Conservation (phyloP, 2,888 invertebrate genomes). For the Eilema depressum region DNA sequence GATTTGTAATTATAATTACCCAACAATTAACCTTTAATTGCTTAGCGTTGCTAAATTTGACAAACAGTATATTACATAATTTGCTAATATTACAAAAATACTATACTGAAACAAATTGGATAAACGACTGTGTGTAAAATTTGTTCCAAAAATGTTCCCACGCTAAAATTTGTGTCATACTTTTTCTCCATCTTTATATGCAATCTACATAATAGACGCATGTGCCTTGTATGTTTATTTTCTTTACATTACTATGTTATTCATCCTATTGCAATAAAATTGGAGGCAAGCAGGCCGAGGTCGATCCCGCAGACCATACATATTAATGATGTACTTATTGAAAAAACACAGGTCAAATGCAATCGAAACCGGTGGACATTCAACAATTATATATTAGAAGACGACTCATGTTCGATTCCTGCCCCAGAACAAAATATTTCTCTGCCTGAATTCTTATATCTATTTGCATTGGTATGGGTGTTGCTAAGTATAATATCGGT, state of each 20-base stretch:
- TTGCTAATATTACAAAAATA: constrained; percentile 18
- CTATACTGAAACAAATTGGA: constrained; percentile 23
- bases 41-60: constrained; percentile 16
- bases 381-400: too few relatives aligned
- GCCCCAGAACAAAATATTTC: background rate
- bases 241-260: background rate
- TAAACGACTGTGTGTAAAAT: constrained; percentile 21
- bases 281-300: background rate
- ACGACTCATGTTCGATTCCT: too few relatives aligned
- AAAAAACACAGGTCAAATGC: too few relatives aligned
- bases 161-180: constrained; percentile 5
- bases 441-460: background rate
- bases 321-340: too few relatives aligned
- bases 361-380: too few relatives aligned
- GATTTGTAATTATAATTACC: constrained; percentile 21
- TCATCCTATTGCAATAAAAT: background rate
- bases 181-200: background rate
- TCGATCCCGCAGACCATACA: too few relatives aligned
- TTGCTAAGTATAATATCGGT: background rate
- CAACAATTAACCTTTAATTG: constrained; percentile 33
- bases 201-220: constrained; percentile 1
- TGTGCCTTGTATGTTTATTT: background rate
- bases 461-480: background rate
- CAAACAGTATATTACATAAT: constrained; percentile 27
- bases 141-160: constrained; percentile 18